These are phyloP conservation scores for Babylonia areolata DNA, from an alignment of 1,140 invertebrate species.

Conservation along the genomic window DNA sequence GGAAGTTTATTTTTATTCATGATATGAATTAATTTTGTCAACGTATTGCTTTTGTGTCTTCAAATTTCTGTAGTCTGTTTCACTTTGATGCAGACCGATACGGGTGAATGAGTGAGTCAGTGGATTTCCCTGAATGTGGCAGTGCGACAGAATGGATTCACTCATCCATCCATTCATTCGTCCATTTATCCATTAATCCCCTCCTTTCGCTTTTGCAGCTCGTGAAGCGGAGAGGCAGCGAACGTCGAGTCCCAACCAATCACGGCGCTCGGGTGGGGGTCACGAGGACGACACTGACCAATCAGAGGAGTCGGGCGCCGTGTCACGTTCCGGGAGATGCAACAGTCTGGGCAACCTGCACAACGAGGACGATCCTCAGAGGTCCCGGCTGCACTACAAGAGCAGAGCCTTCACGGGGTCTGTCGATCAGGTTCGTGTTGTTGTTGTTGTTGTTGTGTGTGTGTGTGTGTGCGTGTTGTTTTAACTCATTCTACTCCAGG, in stretches of 20 bases:
- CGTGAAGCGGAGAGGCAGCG: conserved; percentile 4
- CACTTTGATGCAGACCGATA: too few relatives aligned
- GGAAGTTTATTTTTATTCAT: too few relatives aligned
- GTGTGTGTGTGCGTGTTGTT: too few relatives aligned
- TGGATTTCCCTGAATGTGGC: too few relatives aligned
- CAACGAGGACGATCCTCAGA: not conserved
- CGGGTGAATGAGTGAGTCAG: too few relatives aligned
- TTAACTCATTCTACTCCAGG: too few relatives aligned
- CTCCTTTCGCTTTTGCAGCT: not conserved
- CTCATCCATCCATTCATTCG: not conserved
- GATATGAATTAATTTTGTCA: too few relatives aligned
- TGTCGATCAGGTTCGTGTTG: not conserved
- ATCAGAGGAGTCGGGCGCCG: not conserved
- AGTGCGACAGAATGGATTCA: too few relatives aligned
- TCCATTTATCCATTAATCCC: too few relatives aligned
- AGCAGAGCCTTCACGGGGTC: not conserved
- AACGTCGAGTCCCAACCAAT: not conserved
- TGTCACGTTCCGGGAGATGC: not conserved
- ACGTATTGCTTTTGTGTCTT: too few relatives aligned
- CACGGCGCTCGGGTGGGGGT: not conserved
- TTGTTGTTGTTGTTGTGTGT: too few relatives aligned
- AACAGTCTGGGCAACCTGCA: not conserved
- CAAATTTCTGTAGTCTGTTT: too few relatives aligned
- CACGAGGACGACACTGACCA: not conserved
- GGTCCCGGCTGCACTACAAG: not conserved